Evolutionary conservation across 2,113 vertebrate genomes (phyloP).

Genomic region (Scopus umbretta): DNA sequence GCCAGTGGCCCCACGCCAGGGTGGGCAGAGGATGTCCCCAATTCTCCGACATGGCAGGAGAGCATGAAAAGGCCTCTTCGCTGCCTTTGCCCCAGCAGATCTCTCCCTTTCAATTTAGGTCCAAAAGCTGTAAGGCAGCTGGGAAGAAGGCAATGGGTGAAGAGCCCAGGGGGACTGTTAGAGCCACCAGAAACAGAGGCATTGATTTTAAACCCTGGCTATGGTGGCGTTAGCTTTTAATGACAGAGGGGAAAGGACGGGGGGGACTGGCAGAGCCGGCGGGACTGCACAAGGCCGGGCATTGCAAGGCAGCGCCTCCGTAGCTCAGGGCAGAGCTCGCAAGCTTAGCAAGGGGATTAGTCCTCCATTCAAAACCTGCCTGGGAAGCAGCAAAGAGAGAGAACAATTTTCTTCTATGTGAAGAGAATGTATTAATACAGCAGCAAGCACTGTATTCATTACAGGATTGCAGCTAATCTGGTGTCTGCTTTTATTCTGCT

Average conservation of each 20-base stretch:
- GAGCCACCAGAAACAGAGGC: not conserved
- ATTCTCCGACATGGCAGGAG: not conserved
- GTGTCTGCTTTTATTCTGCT: constrained; percentile 40
- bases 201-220: not conserved
- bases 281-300: not conserved
- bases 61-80: not conserved
- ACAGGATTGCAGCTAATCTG: constrained; percentile 62
- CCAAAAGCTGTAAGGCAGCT: not conserved
- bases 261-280: not conserved
- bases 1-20: fast-evolving
- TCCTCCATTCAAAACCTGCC: constrained; percentile 25
- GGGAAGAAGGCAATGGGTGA: not conserved
- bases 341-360: constrained; percentile 30
- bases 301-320: not conserved
- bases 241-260: not conserved
- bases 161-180: not conserved
- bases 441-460: constrained; percentile 40
- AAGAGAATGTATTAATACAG: constrained; percentile 34
- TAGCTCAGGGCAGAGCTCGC: not conserved
- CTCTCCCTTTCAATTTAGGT: not conserved
- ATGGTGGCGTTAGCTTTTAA: not conserved
- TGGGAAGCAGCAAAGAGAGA: constrained; percentile 2
- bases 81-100: not conserved
- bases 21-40: not conserved
- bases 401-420: not conserved